These are phyloP conservation scores for Melanotaenia trifasciata DNA, from an alignment of 2,797 vertebrate species.

Conservation along the genomic window DNA sequence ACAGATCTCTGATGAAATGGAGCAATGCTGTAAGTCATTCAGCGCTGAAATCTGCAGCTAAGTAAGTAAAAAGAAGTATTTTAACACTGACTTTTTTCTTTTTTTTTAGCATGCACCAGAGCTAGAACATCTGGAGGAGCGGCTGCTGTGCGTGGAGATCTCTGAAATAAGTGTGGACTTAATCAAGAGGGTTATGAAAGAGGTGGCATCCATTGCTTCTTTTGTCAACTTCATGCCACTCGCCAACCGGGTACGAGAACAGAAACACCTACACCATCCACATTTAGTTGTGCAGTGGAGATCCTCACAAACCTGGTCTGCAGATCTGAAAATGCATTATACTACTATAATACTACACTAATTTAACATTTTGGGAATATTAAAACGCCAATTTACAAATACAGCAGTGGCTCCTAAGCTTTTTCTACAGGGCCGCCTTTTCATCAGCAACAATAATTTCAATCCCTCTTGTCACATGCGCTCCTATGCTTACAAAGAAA, in stretches of 20 bases:
- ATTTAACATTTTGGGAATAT: background rate
- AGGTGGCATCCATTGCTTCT: conserved; percentile 5
- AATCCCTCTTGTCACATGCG: no score
- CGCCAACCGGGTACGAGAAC: conserved; percentile 61
- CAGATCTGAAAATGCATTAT: background rate
- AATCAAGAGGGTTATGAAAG: background rate
- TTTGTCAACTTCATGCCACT: conserved; percentile 58
- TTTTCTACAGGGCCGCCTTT: no score
- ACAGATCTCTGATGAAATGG: conserved; percentile 48
- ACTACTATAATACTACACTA: background rate
- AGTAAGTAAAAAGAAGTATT: background rate
- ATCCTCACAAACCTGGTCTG: background rate
- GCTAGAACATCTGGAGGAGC: conserved; percentile 24
- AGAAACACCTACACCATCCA: background rate
- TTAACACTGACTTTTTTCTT: background rate
- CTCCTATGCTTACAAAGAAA: no score
- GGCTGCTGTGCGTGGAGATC: conserved; percentile 57
- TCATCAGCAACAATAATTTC: no score
- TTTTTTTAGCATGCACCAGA: conserved; percentile 33
- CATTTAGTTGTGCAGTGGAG: no score
- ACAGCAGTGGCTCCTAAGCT: no score
- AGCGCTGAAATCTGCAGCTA: background rate
- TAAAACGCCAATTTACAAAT: background rate
- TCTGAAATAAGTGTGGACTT: fast-evolving
- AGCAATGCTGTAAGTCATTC: conserved; percentile 60